Base-by-base conservation (phyloP, 2,888 invertebrate genomes). In the Microplitis manilae region DNA sequence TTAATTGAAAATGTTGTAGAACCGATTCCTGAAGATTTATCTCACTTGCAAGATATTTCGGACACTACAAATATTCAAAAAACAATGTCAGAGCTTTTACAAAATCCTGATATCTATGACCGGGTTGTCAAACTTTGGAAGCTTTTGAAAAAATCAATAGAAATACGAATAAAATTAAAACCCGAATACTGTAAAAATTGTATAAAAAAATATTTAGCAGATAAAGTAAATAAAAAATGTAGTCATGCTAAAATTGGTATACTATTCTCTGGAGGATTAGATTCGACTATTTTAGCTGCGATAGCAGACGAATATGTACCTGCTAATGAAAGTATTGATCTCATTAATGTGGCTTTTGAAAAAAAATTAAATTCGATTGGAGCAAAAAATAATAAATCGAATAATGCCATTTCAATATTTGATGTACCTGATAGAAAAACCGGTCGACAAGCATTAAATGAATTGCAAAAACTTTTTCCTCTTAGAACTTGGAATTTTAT, bases 211-310 rank as follows among this genome's bases (percentile, higher is more conserved):
- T 15, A 73, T 65, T 64, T 83, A 39, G 75, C 64, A 0, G 76
- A 75, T 6, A 61, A 81, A 83, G 85, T 9, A 6, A 17, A 74
- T 64, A 75, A 82, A 13, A 59, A 69, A 9, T 92, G 92, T 79
- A 78, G 80, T 68, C 92, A 92, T 84, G 82, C 91, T 6, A 93
- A 94, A 86, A 91, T 96, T 50, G 96, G 95, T 65, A 91, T 99
- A 76, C 91, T 98, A 82, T 99, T 98, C 91, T 99, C 99, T 80
- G 99, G 99, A 62, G 98, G 98, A 15, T 92, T 99, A 61, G 99
- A 99, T 90, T 98, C 98, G 78, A 94, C 97, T n/a, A 93, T 98
- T 83, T 90, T 99, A 81, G 96, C 98, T 40, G 91, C 94, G 68
- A 87, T 98, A 68, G 94, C 95, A 6, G 92, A 97, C 87, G 93